phyloP scores from a whole-genome alignment of 2,113 vertebrate genomes.

The Polyodon spathula region DNA sequence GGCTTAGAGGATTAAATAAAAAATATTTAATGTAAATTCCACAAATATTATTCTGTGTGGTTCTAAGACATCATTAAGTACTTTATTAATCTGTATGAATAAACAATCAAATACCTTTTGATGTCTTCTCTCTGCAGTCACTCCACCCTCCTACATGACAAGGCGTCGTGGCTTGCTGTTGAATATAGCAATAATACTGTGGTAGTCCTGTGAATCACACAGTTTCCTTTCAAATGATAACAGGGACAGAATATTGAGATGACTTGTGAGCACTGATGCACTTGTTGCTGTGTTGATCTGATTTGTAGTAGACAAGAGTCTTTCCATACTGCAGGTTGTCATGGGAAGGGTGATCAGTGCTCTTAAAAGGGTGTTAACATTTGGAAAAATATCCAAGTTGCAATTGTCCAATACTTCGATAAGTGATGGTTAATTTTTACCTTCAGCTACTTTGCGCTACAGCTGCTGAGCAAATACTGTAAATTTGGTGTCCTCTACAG shows the following conservation, averaged over 20 bases:
- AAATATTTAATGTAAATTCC: too few species aligned
- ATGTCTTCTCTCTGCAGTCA: too few species aligned
- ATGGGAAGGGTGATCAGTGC: conserved; percentile 16
- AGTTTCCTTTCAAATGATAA: conserved; percentile 17
- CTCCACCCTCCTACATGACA: too few species aligned
- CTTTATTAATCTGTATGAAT: too few species aligned
- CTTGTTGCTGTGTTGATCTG: conserved; percentile 5
- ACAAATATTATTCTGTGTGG: too few species aligned
- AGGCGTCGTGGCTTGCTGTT: too few species aligned
- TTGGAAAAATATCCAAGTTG: conserved; percentile 4
- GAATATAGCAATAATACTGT: conserved; percentile 20
- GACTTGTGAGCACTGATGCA: conserved; percentile 2
- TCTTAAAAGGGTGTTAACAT: conserved; percentile 1
- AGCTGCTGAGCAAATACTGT: conserved; percentile 6
- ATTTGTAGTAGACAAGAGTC: not conserved
- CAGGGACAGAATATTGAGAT: conserved; percentile 15
- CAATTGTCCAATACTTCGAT: conserved; percentile 15
- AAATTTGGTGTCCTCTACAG: not conserved
- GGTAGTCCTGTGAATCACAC: conserved; percentile 15
- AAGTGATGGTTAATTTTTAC: not conserved
- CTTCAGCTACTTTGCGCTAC: not conserved
- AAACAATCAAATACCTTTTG: too few species aligned
- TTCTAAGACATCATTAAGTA: too few species aligned
- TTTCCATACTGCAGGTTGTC: not conserved
- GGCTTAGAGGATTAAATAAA: too few species aligned